Evolutionary conservation across 2,113 vertebrate species (phyloP).

Genomic region (Bos indicus): DNA sequence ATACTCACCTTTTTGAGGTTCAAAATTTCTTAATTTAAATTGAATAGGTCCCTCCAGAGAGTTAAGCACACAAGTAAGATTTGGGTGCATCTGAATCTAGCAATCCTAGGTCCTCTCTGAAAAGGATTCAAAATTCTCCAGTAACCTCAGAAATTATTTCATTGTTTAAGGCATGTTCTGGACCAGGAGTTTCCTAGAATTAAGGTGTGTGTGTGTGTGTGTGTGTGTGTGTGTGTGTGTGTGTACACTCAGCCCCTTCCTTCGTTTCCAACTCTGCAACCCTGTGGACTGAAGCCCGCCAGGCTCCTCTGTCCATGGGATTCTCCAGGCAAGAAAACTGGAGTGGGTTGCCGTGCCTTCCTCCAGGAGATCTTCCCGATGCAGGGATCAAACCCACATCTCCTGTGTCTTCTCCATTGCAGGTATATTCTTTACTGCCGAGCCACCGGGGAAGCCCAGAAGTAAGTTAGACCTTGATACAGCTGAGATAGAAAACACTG

Average conservation of each 20-base stretch:
- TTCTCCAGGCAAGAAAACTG: neutral
- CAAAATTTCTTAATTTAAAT: neutral
- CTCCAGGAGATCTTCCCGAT: neutral
- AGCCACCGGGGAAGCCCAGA: neutral
- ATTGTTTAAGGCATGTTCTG: neutral
- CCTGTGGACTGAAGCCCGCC: neutral
- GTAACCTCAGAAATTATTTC: neutral
- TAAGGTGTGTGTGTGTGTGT: neutral
- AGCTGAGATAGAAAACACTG: neutral
- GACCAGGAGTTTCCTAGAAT: neutral
- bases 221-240: neutral
- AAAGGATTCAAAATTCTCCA: neutral
- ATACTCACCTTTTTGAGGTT: neutral
- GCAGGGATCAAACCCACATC: neutral
- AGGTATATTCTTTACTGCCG: neutral
- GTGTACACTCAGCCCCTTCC: fast-evolving
- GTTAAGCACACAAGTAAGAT: neutral
- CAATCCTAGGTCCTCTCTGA: neutral
- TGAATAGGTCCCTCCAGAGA: neutral
- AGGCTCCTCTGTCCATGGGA: neutral
- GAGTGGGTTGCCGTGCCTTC: neutral
- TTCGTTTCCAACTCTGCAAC: neutral
- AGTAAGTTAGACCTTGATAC: neutral
- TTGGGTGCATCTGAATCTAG: neutral
- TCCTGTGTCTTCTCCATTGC: neutral